phyloP scores from a whole-genome alignment of 2,797 vertebrate species.

The Lepus townsendii region DNA sequence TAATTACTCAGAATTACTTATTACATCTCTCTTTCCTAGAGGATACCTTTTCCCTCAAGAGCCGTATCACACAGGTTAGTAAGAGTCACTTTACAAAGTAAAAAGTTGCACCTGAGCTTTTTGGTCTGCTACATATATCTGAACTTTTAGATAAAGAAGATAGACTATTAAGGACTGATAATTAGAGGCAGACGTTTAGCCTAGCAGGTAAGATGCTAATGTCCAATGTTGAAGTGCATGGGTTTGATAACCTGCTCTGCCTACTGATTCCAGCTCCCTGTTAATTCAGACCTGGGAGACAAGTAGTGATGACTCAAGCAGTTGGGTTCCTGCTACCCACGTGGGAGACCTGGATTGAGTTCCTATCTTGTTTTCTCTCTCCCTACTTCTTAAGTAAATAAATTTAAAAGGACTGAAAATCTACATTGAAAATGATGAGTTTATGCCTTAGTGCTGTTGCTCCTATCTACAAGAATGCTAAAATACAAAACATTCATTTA shows the following conservation, averaged over 20 bases:
- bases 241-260: too few relatives aligned
- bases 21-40: background rate
- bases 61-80: background rate
- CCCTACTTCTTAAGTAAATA: too few relatives aligned
- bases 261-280: too few relatives aligned
- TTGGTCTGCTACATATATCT: background rate
- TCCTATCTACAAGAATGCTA: background rate
- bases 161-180: background rate
- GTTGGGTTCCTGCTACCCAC: too few relatives aligned
- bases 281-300: too few relatives aligned
- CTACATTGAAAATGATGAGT: background rate
- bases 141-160: constrained; percentile 18
- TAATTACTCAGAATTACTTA: background rate
- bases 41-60: background rate
- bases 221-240: too few relatives aligned
- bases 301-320: too few relatives aligned
- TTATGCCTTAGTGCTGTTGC: background rate
- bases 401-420: background rate
- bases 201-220: too few relatives aligned
- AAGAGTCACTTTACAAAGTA: background rate
- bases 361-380: too few relatives aligned
- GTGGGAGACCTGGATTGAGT: too few relatives aligned
- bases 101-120: constrained; percentile 9
- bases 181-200: too few relatives aligned
- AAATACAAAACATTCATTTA: background rate